Evolutionary conservation across 1,140 invertebrate genomes (phyloP).

Genomic region (Sinonovacula constricta): DNA sequence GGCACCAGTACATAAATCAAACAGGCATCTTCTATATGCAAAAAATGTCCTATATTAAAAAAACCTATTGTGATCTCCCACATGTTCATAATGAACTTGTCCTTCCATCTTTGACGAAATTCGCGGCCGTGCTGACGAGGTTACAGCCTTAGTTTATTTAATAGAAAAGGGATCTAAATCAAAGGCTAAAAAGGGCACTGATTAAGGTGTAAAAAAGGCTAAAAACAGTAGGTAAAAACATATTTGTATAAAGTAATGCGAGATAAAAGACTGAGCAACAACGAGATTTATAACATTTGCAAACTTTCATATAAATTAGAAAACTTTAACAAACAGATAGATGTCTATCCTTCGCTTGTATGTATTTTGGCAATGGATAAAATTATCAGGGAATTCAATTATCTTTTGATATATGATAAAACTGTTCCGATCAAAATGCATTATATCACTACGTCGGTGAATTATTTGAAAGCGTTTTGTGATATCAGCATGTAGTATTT

Average conservation of each 20-base stretch:
- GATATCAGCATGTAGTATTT: constrained; percentile 7
- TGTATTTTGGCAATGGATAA: too few relatives aligned
- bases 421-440: neutral
- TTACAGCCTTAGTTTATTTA: neutral
- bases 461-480: neutral
- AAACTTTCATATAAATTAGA: constrained; percentile 1
- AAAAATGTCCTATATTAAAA: too few relatives aligned
- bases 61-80: too few relatives aligned
- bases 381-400: too few relatives aligned
- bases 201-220: constrained; percentile 1
- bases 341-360: too few relatives aligned
- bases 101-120: constrained; percentile 7
- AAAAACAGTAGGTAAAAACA: constrained; percentile 11
- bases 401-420: neutral
- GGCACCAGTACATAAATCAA: too few relatives aligned
- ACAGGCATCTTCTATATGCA: too few relatives aligned
- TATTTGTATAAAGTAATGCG: neutral
- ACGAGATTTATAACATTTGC: constrained; percentile 9
- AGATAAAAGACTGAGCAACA: neutral
- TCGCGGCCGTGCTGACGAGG: too few relatives aligned
- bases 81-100: too few relatives aligned
- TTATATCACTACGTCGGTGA: neutral
- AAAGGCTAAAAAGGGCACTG: neutral
- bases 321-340: too few relatives aligned
- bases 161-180: constrained; percentile 8